phyloP scores from a whole-genome alignment of 2,888 invertebrate genomes.

The Spialia ferax region DNA sequence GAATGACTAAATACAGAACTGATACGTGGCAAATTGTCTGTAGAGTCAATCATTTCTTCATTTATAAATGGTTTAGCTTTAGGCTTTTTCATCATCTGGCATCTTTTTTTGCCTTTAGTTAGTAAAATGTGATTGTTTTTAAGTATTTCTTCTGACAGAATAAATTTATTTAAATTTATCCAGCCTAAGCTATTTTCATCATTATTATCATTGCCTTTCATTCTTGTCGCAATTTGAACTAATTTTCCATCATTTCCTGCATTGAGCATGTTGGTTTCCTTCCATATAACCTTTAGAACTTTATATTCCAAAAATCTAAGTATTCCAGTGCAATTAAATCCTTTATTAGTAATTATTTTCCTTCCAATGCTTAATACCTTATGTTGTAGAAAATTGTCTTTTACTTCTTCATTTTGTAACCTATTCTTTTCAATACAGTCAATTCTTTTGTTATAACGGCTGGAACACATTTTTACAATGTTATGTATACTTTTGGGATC shows the following conservation, averaged over 20 bases:
- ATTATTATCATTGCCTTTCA: conserved; percentile 48
- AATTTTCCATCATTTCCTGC: conserved; percentile 19
- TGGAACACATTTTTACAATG: conserved; percentile 62
- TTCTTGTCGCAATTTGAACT: conserved; percentile 64
- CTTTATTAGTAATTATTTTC: conserved; percentile 66
- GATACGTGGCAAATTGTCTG: conserved; percentile 47
- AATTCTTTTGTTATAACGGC: conserved; percentile 56
- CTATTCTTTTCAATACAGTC: conserved; percentile 46
- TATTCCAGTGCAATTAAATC: conserved; percentile 66
- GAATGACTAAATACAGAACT: conserved; percentile 25
- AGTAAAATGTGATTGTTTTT: neutral
- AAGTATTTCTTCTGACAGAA: neutral
- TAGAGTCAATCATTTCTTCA: neutral
- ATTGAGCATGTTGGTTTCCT: conserved; percentile 34
- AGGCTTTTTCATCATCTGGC: neutral
- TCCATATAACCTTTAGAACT: conserved; percentile 68
- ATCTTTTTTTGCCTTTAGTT: neutral
- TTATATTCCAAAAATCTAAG: conserved; percentile 70
- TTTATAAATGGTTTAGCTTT: neutral
- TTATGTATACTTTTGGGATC: conserved; percentile 57
- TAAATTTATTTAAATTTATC: conserved; percentile 47
- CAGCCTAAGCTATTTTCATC: conserved; percentile 53
- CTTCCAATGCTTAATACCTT: conserved; percentile 75
- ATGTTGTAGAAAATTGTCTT: conserved; percentile 63
- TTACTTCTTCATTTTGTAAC: conserved; percentile 40